phyloP scores from a whole-genome alignment of 1,140 invertebrate species.

The Macrobrachium rosenbergii region DNA sequence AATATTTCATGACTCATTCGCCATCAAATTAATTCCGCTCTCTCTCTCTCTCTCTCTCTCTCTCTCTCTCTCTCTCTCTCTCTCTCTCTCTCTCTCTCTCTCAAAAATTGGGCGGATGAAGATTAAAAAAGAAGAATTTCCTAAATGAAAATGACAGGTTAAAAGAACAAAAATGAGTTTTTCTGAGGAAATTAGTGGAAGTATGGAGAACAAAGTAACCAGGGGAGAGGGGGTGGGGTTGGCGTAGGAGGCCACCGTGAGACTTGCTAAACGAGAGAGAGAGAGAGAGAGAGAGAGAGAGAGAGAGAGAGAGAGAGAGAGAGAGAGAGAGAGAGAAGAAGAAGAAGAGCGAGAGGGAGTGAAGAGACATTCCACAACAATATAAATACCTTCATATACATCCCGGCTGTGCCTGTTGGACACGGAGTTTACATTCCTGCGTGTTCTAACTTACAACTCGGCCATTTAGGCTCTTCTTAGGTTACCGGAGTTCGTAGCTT shows the following conservation, averaged over 20 bases:
- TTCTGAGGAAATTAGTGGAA: not conserved
- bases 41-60: no score
- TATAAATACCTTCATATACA: no score
- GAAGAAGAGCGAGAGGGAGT: not conserved
- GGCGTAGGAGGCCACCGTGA: not conserved
- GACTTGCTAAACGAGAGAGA: no score
- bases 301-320: not conserved
- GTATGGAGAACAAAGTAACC: not conserved
- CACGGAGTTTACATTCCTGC: not conserved
- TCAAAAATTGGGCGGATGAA: no score
- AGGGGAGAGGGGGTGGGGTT: not conserved
- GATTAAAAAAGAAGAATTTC: no score
- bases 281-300: not conserved
- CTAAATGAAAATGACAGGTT: no score
- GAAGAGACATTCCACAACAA: not conserved
- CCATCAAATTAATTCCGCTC: no score
- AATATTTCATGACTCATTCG: no score
- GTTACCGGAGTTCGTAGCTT: conserved; percentile 4
- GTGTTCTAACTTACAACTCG: conserved; percentile 7
- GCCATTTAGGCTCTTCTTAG: not conserved
- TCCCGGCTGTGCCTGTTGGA: not conserved
- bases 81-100: no score
- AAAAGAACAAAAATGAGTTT: not conserved
- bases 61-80: no score
- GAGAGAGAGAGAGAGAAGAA: not conserved